Evolutionary conservation across 1,140 invertebrate genomes (phyloP), one percentile per base, ranked within the genome.

Genomic region (Neoseiulus cucumeris): DNA sequence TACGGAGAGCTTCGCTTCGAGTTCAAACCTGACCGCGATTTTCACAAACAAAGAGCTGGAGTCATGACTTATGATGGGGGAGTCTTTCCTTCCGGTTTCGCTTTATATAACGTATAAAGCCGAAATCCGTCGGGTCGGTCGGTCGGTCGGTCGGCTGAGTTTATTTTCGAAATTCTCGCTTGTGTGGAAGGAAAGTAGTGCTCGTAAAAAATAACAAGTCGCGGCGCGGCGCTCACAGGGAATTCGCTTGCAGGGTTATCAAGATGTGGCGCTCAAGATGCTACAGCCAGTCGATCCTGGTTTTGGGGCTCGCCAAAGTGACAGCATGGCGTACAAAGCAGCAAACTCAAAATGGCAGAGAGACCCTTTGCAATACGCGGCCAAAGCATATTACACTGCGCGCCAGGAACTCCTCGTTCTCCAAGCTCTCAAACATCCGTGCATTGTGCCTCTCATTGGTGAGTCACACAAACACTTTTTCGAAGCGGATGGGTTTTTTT

Each of bases 191-290:
- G n/a, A n/a, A n/a, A n/a, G n/a, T n/a, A n/a, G n/a, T n/a, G n/a
- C n/a, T n/a, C n/a, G n/a, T n/a, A n/a, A n/a, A n/a, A n/a, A n/a
- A n/a, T n/a, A n/a, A n/a, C n/a, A n/a, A n/a, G n/a, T n/a, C n/a
- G n/a, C n/a, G n/a, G n/a, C n/a, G n/a, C n/a, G n/a, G 33, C 33
- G 4, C 33, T 39, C 4, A 39, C 33, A 6, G 33, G 9, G 9
- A 39, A 28, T 25, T 59, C 22, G 1, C 65, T 25, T 33, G 25
- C 28, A 72, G 71, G 69, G 68, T 65, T 68, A 80, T 44, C 78
- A 81, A 9, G 82, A 87, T 68, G 90, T 97, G 0, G 94, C 94
- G 0, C 85, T 97, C 75, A 98, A 98, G 77, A 91, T 94, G 82
- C 75, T 96, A 39, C 91, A 95, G 73, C 92, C 91, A 0, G 87